These are phyloP conservation scores for Zygaena filipendulae DNA, from an alignment of 2,888 invertebrate genomes.

Conservation along the genomic window DNA sequence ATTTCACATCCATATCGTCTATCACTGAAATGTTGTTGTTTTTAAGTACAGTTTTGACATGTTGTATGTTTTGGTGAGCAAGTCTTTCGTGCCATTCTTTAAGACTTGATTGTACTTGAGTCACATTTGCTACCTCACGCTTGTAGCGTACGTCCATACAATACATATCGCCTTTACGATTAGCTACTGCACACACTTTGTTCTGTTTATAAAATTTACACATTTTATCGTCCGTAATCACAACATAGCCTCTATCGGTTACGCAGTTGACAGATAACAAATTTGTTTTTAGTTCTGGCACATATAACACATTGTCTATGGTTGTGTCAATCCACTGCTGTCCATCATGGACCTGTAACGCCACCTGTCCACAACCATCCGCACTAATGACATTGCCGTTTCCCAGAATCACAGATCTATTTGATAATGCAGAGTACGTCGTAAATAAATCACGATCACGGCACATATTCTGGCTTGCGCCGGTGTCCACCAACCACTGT, in stretches of 20 bases:
- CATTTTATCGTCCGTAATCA: slow-evolving; percentile 13
- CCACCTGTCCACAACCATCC: slow-evolving; percentile 16
- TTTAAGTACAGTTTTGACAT: slow-evolving; percentile 13
- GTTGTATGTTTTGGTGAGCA: slow-evolving; percentile 14
- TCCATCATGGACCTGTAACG: slow-evolving; percentile 15
- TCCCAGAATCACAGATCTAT: slow-evolving; percentile 16
- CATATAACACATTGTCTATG: slow-evolving; percentile 19
- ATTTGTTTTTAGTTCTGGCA: slow-evolving; percentile 17
- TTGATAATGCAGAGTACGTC: slow-evolving; percentile 3
- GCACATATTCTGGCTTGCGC: slow-evolving; percentile 20
- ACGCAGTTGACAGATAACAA: slow-evolving; percentile 16
- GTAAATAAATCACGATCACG: slow-evolving; percentile 13
- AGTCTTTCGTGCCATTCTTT: slow-evolving; percentile 16
- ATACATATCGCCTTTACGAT: slow-evolving; percentile 8
- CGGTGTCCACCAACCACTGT: slow-evolving; percentile 18
- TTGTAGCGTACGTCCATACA: slow-evolving; percentile 9
- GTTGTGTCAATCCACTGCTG: slow-evolving; percentile 18
- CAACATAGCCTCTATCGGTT: slow-evolving; percentile 17
- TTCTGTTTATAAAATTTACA: slow-evolving; percentile 11
- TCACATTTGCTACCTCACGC: slow-evolving; percentile 2
- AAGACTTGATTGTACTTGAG: slow-evolving; percentile 5
- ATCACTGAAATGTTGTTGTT: slow-evolving; percentile 13
- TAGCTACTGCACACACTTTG: slow-evolving; percentile 5
- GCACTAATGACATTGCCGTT: slow-evolving; percentile 15
- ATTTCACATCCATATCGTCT: slow-evolving; percentile 3